Conservation (phyloP, 2,113 vertebrate genomes). For the Synchiropus splendidus region DNA sequence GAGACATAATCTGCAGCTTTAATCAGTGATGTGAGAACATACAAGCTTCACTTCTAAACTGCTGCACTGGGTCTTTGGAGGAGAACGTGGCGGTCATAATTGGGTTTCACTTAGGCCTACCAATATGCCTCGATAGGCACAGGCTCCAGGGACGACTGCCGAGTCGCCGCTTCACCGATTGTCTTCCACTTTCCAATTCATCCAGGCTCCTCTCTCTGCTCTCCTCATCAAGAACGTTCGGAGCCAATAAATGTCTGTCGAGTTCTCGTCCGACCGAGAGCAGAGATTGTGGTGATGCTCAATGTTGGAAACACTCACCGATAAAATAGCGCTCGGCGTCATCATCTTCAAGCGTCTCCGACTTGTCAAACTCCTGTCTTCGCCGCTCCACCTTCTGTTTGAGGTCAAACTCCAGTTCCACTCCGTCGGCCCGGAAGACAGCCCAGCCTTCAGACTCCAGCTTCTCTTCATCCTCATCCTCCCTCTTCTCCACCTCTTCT, state of each 20-base stretch:
- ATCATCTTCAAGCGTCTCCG: constrained; percentile 12
- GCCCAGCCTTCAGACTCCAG: constrained; percentile 34
- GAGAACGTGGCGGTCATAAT: constrained; percentile 12
- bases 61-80: constrained; percentile 1
- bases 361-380: constrained; percentile 8
- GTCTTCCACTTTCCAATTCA: too few species aligned
- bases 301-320: constrained; percentile 37
- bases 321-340: constrained; percentile 52
- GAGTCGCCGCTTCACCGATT: too few species aligned
- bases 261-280: too few species aligned
- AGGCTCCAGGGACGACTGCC: too few species aligned
- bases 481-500: constrained; percentile 20
- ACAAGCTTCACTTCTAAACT: constrained; percentile 11
- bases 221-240: too few species aligned
- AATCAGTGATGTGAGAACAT: constrained; percentile 29
- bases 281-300: too few species aligned
- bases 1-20: constrained; percentile 17
- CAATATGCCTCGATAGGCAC: background rate
- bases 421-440: constrained; percentile 53
- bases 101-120: constrained; percentile 1
- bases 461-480: constrained; percentile 4
- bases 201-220: too few species aligned
- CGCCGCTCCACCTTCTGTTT: constrained; percentile 36
- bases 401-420: constrained; percentile 54
- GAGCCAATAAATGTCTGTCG: too few species aligned